These are phyloP conservation scores for Nebria ingens DNA, from an alignment of 1,140 invertebrate genomes.

Conservation along the genomic window DNA sequence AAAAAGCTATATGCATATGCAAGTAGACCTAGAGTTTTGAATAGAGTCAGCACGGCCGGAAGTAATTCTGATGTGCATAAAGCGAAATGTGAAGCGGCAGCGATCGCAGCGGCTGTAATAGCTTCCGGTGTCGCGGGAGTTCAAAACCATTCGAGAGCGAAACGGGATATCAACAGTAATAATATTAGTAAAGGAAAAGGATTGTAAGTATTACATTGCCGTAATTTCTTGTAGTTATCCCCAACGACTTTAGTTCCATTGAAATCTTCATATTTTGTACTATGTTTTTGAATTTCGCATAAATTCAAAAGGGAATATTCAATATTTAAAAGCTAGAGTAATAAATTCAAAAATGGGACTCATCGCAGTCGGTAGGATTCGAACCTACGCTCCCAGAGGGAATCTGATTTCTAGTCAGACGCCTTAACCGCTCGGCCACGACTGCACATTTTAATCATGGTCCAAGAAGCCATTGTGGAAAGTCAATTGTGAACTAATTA, in stretches of 20 bases:
- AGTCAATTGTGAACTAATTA: too few relatives aligned
- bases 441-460: too few relatives aligned
- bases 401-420: slow-evolving; percentile 54
- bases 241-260: too few relatives aligned
- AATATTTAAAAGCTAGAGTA: too few relatives aligned
- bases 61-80: slow-evolving; percentile 18
- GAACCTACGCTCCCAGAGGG: slow-evolving; percentile 51
- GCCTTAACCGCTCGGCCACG: slow-evolving; percentile 50
- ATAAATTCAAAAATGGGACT: slow-evolving; percentile 19
- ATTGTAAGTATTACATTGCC: slow-evolving; percentile 5
- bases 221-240: too few relatives aligned
- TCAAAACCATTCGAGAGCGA: neutral
- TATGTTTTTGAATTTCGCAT: too few relatives aligned
- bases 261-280: too few relatives aligned
- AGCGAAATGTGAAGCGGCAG: slow-evolving; percentile 29
- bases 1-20: slow-evolving; percentile 46
- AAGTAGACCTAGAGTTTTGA: slow-evolving; percentile 44
- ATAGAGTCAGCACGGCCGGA: slow-evolving; percentile 16
- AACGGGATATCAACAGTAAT: slow-evolving; percentile 18
- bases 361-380: slow-evolving; percentile 45
- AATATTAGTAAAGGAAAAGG: slow-evolving; percentile 18
- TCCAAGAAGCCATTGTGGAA: too few relatives aligned
- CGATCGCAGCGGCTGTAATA: slow-evolving; percentile 22
- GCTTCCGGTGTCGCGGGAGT: slow-evolving; percentile 19
- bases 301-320: too few relatives aligned